Evolutionary conservation across 2,113 vertebrate species (phyloP).

Genomic region (Dromas ardeola): DNA sequence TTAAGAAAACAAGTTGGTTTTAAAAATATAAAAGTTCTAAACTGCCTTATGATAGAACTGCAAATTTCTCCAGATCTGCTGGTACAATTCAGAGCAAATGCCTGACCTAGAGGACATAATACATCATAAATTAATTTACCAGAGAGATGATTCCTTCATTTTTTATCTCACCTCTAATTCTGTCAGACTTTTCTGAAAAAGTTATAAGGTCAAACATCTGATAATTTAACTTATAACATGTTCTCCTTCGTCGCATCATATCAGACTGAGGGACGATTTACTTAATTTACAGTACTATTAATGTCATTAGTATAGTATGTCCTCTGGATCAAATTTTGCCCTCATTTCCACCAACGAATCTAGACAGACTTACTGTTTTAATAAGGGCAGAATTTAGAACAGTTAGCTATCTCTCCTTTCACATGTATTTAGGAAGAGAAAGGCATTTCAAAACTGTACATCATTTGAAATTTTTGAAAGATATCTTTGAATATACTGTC

Average conservation of each 20-base stretch:
- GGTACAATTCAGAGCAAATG: background rate
- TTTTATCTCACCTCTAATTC: background rate
- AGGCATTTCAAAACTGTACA: background rate
- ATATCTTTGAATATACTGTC: background rate
- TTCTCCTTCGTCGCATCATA: background rate
- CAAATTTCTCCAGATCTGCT: background rate
- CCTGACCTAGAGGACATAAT: background rate
- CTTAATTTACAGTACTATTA: background rate
- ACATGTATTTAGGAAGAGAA: background rate
- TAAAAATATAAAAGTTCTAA: background rate
- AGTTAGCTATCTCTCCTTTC: background rate
- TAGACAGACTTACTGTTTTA: background rate
- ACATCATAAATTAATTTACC: background rate
- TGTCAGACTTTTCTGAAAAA: background rate
- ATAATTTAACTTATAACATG: background rate
- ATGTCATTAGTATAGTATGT: background rate
- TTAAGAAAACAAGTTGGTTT: background rate
- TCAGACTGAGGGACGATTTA: background rate
- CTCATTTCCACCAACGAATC: background rate
- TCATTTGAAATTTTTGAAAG: background rate
- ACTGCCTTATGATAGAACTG: background rate
- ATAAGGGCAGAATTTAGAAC: background rate
- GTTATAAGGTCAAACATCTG: background rate
- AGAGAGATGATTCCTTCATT: background rate
- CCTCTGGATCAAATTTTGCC: background rate